Evolutionary conservation across 2,888 invertebrate genomes (phyloP).

Genomic region (Thelaira solivaga): DNA sequence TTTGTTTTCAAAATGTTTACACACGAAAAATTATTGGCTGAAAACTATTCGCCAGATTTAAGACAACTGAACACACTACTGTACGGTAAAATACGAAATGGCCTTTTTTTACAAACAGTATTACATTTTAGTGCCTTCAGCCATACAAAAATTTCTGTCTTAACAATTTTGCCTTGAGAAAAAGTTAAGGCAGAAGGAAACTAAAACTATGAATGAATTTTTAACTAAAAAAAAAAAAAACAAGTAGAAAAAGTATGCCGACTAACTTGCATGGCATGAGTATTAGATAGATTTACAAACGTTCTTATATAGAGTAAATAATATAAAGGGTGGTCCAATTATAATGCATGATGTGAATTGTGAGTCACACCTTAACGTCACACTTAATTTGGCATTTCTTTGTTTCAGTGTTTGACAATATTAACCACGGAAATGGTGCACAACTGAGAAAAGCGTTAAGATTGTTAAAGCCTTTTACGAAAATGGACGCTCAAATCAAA

Average conservation of each 20-base stretch:
- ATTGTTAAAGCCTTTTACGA: no score
- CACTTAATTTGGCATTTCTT: no score
- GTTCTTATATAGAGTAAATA: neutral
- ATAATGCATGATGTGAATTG: neutral
- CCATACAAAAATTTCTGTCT: neutral
- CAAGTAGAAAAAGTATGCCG: conserved; percentile 10
- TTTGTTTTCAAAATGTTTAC: neutral
- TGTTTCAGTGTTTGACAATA: no score
- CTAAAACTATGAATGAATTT: conserved; percentile 42
- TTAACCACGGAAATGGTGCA: no score
- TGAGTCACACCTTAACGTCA: no score
- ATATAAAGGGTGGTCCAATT: neutral
- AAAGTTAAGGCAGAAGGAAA: no score
- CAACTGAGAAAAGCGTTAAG: no score
- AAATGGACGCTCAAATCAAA: no score
- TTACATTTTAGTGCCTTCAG: neutral
- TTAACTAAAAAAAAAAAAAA: neutral
- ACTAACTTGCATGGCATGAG: conserved; percentile 19
- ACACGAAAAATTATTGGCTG: conserved; percentile 8
- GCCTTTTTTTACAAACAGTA: neutral
- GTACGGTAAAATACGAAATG: conserved; percentile 13
- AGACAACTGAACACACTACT: conserved; percentile 15
- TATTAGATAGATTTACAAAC: neutral
- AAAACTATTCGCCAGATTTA: conserved; percentile 31
- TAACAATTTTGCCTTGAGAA: no score